Conservation (phyloP, 1,140 invertebrate genomes). For the Meloidogyne exigua region DNA sequence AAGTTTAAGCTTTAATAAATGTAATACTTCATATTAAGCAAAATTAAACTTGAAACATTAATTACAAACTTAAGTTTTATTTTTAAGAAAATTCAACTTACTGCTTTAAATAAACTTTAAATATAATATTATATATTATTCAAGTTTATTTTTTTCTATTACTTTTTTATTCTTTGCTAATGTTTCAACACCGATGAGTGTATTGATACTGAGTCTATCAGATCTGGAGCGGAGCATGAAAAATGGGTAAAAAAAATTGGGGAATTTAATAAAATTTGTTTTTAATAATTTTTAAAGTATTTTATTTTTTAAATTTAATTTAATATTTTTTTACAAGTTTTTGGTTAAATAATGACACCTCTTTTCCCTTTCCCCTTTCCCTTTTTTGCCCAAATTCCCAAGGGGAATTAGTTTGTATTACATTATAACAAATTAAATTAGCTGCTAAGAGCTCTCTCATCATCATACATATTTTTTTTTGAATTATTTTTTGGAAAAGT, state of each 20-base stretch:
- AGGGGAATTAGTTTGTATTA: background rate
- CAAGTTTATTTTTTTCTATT: background rate
- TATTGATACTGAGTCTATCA: slow-evolving; percentile 23
- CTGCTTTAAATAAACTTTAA: no score
- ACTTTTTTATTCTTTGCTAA: background rate
- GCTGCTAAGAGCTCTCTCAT: slow-evolving; percentile 3
- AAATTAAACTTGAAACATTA: no score
- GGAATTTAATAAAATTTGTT: background rate
- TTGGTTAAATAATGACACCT: background rate
- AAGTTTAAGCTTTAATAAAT: no score
- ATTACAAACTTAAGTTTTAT: no score
- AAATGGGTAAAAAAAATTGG: slow-evolving; percentile 32
- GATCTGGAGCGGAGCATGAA: slow-evolving; percentile 35
- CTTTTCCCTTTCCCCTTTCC: background rate
- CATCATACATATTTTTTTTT: no score
- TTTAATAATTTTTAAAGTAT: no score
- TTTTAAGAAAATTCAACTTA: no score
- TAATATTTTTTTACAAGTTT: no score
- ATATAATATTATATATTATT: background rate
- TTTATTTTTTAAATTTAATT: no score
- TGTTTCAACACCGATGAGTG: slow-evolving; percentile 14
- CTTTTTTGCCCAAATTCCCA: background rate
- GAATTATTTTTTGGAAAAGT: background rate
- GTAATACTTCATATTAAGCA: no score
- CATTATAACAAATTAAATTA: background rate